Conservation (phyloP, 1,140 invertebrate genomes). For the Nixonia krombeini region DNA sequence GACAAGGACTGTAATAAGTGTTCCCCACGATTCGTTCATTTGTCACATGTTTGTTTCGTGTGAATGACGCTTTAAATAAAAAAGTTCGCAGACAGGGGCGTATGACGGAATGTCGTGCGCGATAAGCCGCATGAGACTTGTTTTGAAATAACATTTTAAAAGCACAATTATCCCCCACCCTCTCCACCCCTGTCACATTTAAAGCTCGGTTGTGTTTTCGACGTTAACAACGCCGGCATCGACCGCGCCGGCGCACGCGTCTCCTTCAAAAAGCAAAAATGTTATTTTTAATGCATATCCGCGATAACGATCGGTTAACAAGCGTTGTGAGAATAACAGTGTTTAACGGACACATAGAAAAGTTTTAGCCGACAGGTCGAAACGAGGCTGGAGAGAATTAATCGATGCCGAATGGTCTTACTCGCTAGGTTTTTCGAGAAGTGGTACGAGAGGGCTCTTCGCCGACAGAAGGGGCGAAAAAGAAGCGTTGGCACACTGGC, state of each 20-base stretch:
- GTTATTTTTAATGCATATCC: too few species aligned
- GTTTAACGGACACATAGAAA: conserved; percentile 47
- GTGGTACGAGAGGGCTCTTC: conserved; percentile 33
- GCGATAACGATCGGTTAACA: too few species aligned
- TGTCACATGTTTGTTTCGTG: conserved; percentile 32
- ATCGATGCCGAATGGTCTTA: conserved; percentile 52
- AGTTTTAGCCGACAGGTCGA: conserved; percentile 35
- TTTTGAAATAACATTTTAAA: conserved; percentile 16
- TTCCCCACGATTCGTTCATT: conserved; percentile 37
- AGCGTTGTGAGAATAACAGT: too few species aligned
- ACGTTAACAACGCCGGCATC: too few species aligned
- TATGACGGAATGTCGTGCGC: conserved; percentile 14
- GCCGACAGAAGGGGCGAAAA: conserved; percentile 34
- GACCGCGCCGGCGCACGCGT: too few species aligned
- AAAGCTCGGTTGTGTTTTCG: too few species aligned
- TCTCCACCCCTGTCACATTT: too few species aligned
- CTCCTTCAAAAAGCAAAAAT: too few species aligned
- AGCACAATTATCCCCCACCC: too few species aligned
- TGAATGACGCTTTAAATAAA: conserved; percentile 24
- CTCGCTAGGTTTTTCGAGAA: conserved; percentile 29
- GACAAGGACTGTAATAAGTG: conserved; percentile 32
- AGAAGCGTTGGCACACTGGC: conserved; percentile 33
- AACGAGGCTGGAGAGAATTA: conserved; percentile 47
- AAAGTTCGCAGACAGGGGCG: conserved; percentile 4
- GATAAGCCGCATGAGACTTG: conserved; percentile 42